A percentile compares a stretch with the other conserved stretches of the same genome.
These are phyloP conservation scores for Lacanobia wlatinum DNA, from an alignment of 2,888 invertebrate genomes.

Conservation along the genomic window DNA sequence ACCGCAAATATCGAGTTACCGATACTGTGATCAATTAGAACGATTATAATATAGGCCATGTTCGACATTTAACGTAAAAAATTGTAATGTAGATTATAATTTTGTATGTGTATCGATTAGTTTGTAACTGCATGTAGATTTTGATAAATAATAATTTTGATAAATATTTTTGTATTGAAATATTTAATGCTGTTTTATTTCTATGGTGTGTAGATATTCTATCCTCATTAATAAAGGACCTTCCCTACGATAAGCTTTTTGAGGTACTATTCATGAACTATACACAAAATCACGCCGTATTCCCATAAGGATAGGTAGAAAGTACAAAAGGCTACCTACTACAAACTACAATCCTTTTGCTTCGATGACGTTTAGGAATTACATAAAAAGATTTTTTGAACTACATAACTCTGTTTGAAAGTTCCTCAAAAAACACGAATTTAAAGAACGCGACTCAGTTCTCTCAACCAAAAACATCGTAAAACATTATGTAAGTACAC, in stretches of 20 bases:
- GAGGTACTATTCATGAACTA: background rate
- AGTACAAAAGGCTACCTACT: background rate
- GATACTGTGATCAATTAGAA: conserved; percentile 81
- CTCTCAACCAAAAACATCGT: conserved; percentile 5
- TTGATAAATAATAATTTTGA: conserved; percentile 66
- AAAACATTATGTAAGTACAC: conserved; percentile 21
- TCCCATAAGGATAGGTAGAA: background rate
- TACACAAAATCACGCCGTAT: background rate
- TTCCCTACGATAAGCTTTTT: background rate
- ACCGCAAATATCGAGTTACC: conserved; percentile 76
- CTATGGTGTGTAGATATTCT: background rate
- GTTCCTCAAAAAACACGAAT: background rate
- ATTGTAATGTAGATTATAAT: conserved; percentile 59
- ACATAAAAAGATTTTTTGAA: background rate
- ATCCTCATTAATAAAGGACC: background rate
- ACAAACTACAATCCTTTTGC: background rate
- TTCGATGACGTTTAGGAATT: background rate
- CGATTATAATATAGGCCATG: conserved; percentile 71
- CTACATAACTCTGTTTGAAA: background rate
- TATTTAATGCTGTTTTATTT: conserved; percentile 56
- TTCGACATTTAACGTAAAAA: conserved; percentile 61
- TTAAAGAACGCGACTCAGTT: background rate
- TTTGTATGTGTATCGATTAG: conserved; percentile 61
- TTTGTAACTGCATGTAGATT: conserved; percentile 59
- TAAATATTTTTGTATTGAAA: conserved; percentile 69